Percentiles rank a stretch among this genome's conserved stretches.
Conservation (phyloP, 2,888 invertebrate species). For the Mythimna impura region DNA sequence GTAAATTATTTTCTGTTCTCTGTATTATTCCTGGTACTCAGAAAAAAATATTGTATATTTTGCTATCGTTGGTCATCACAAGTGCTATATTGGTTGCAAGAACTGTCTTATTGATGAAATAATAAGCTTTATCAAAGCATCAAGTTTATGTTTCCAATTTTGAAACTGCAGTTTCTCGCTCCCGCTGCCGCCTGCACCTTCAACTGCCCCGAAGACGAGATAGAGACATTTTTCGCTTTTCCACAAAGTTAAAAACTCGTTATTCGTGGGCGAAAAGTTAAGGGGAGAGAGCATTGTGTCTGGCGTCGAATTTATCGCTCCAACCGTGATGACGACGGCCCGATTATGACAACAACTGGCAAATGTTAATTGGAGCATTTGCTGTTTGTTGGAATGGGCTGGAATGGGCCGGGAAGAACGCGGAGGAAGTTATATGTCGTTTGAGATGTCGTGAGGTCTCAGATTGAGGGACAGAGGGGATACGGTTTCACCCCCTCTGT, state of each 20-base stretch:
- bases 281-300: slow-evolving; percentile 85
- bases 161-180: background rate
- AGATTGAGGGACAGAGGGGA: slow-evolving; percentile 17
- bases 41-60: background rate
- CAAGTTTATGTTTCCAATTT: background rate
- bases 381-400: slow-evolving; percentile 53
- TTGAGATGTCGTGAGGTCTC: slow-evolving; percentile 29
- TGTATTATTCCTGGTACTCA: background rate
- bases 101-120: background rate
- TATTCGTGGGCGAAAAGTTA: slow-evolving; percentile 88
- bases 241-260: slow-evolving; percentile 91
- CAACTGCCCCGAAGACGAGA: slow-evolving; percentile 75
- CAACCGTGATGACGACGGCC: slow-evolving; percentile 67
- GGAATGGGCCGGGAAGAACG: slow-evolving; percentile 43
- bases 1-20: no score
- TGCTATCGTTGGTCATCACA: no score
- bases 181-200: slow-evolving; percentile 58
- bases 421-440: slow-evolving; percentile 36
- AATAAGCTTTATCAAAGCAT: background rate
- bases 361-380: slow-evolving; percentile 67
- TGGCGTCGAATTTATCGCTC: slow-evolving; percentile 83
- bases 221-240: slow-evolving; percentile 89
- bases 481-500: background rate
- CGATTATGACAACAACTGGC: slow-evolving; percentile 67
- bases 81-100: background rate